These are phyloP conservation scores for Brenthis daphne DNA, from an alignment of 2,888 invertebrate genomes.

Conservation along the genomic window DNA sequence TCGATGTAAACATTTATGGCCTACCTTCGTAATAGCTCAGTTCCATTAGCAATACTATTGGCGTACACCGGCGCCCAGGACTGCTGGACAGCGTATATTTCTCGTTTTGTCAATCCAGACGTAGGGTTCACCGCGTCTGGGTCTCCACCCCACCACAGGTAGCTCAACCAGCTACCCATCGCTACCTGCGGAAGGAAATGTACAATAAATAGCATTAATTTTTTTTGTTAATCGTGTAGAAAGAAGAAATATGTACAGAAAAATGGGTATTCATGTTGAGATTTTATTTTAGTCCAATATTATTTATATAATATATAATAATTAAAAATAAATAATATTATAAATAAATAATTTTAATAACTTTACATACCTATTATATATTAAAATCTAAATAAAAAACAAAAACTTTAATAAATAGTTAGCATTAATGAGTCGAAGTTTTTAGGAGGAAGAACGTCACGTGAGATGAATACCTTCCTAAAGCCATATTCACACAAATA, in stretches of 20 bases:
- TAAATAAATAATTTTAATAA: no score
- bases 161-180: constrained; percentile 74
- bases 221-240: not conserved
- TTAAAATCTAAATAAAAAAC: no score
- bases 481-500: no score
- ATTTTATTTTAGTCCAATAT: not conserved
- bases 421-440: no score
- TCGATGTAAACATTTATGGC: no score
- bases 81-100: constrained; percentile 62
- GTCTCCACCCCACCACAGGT: constrained; percentile 72
- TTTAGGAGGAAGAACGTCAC: no score
- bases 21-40: constrained; percentile 70
- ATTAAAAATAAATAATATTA: no score
- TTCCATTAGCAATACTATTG: constrained; percentile 59
- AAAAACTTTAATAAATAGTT: no score
- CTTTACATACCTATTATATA: no score
- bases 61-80: constrained; percentile 66
- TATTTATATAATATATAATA: not conserved
- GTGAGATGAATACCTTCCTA: no score
- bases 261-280: not conserved
- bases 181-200: constrained; percentile 47
- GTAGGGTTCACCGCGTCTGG: constrained; percentile 60
- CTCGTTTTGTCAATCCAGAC: constrained; percentile 63
- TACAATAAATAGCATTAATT: not conserved
- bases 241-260: no score